phyloP scores from a whole-genome alignment of 2,797 vertebrate species.

The Netta rufina region DNA sequence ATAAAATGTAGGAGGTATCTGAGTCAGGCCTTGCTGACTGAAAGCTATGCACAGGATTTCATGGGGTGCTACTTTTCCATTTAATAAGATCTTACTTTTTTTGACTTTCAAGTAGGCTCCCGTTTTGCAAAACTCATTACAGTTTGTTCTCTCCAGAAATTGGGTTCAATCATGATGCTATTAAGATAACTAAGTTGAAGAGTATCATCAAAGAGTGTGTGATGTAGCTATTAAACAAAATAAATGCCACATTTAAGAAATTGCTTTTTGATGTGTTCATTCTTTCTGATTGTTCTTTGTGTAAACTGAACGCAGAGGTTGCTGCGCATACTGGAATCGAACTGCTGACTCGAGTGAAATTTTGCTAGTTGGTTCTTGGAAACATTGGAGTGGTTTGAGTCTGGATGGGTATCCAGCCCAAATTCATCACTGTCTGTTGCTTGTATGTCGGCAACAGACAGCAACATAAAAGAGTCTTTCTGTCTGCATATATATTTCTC shows the following conservation, averaged over 20 bases:
- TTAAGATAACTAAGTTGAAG: constrained; percentile 48
- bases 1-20: not conserved
- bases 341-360: not conserved
- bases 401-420: not conserved
- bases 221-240: constrained; percentile 50
- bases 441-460: not conserved
- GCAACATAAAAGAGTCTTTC: not conserved
- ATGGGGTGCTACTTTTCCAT: not conserved
- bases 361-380: not conserved
- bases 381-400: not conserved
- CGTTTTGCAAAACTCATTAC: constrained; percentile 23
- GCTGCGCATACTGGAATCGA: not conserved
- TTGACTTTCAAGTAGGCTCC: not conserved
- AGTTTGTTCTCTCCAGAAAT: constrained; percentile 32
- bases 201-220: constrained; percentile 10
- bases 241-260: constrained; percentile 35
- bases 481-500: not conserved
- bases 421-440: not conserved
- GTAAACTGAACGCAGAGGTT: not conserved
- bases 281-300: constrained; percentile 8
- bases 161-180: constrained; percentile 33
- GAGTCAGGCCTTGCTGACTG: not conserved
- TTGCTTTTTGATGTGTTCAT: constrained; percentile 22
- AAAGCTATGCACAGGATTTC: not conserved
- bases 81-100: not conserved